Evolutionary conservation across 2,888 invertebrate species (phyloP), one percentile per base, ranked within the genome.

Genomic region (Theristus sp.): DNA sequence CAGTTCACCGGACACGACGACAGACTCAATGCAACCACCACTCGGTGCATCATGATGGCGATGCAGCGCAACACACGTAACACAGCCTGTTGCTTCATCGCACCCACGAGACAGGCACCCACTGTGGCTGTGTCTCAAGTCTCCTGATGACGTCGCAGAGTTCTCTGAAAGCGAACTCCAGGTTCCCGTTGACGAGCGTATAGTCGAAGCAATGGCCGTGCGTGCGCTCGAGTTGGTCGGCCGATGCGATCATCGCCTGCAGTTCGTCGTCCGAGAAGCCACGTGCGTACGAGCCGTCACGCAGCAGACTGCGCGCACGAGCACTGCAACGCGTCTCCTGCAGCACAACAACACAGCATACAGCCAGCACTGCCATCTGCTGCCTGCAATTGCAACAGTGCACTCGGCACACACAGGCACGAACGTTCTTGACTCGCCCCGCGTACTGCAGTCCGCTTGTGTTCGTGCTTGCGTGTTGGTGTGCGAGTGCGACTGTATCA

Each of bases 181-280:
- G 78, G 71, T 93, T 88, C 31, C 85, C 88, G 73, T 96, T 96
- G n/a, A 89, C 81, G 59, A 96, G 86, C 67, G 84, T 84, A 71
- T 87, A 87, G 76, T 96, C 96, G 74, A 93, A 93, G 75, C 87
- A 84, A 75, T 94, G 93, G 1, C 88, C 86, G 75, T 91, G 93
- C 55, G 87, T 81, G 73, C 86, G 88, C 76, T 91, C 89, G 70
- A 96, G 88, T 67, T 87, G 83, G 60, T 84, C 84, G 27, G 88
- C 84, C 60, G 86, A 85, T 69, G 84, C 83, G 27, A 91, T 78
- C 60, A 47, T 28, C 56, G 22, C 24, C 75, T 90, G 89, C 65
- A 96, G 78, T 75, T 94, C 93, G 71, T 91, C 89, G 75, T 96
- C 94, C 86, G 64, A 67, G 58, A 72, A 70, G 3, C 63, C 65